These are phyloP conservation scores for Morpho deidamia DNA, from an alignment of 2,888 invertebrate genomes.

Conservation along the genomic window DNA sequence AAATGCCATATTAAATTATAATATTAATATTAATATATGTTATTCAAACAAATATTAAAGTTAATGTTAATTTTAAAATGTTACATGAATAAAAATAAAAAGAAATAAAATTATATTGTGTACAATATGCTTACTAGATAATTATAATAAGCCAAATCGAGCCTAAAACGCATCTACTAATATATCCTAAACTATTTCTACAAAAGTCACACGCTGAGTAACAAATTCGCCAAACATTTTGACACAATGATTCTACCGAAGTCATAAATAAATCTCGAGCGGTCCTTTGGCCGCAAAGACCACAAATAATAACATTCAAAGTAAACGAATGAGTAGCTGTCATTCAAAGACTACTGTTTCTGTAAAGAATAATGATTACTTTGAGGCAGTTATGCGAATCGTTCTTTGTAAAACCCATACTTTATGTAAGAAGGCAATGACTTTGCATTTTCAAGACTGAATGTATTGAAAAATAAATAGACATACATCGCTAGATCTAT, in stretches of 20 bases:
- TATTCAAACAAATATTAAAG: too few relatives aligned
- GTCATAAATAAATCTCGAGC: constrained; percentile 38
- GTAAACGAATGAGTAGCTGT: constrained; percentile 18
- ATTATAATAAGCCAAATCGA: not conserved
- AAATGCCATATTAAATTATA: too few relatives aligned
- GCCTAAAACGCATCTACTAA: not conserved
- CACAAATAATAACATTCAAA: constrained; percentile 20
- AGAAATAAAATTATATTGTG: too few relatives aligned
- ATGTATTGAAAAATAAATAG: too few relatives aligned
- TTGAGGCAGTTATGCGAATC: constrained; percentile 2
- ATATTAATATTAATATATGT: too few relatives aligned
- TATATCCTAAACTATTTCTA: constrained; percentile 3
- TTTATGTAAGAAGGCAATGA: constrained; percentile 12
- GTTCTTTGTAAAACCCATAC: constrained; percentile 3
- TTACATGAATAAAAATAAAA: too few relatives aligned
- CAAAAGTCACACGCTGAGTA: constrained; percentile 42
- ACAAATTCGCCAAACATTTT: constrained; percentile 52
- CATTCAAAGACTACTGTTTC: constrained; percentile 24
- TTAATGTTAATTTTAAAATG: too few relatives aligned
- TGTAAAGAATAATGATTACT: constrained; percentile 19
- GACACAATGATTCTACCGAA: constrained; percentile 38
- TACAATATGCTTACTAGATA: too few relatives aligned
- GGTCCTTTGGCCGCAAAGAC: constrained; percentile 26
- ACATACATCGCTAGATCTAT: too few relatives aligned
- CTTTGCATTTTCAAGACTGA: constrained; percentile 8